Evolutionary conservation across 2,888 invertebrate species (phyloP).

Genomic region (Limulus polyphemus): DNA sequence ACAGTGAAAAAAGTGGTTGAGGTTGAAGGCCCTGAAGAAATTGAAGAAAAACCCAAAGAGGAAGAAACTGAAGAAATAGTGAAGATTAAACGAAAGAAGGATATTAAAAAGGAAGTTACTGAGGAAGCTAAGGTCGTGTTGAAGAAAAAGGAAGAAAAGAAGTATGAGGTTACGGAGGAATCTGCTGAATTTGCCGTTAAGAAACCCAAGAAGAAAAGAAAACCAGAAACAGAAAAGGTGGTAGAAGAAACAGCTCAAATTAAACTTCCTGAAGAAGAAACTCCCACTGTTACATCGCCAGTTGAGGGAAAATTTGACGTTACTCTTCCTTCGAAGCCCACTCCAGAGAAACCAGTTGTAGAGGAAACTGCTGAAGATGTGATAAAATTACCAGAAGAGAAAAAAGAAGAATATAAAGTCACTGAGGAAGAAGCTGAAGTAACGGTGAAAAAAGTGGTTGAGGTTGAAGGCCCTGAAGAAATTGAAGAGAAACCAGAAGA

Average conservation of each 20-base stretch:
- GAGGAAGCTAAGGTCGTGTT: conserved; percentile 1
- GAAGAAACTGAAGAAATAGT: conserved; percentile 2
- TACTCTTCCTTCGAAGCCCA: conserved; percentile 28
- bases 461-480: conserved; percentile 1
- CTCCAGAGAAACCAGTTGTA: conserved; percentile 22
- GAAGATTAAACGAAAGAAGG: not conserved
- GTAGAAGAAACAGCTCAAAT: conserved; percentile 1
- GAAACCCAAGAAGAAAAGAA: conserved; percentile 7
- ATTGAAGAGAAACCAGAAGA: conserved; percentile 7
- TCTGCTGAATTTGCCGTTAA: conserved; percentile 7
- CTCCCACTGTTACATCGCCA: conserved; percentile 30
- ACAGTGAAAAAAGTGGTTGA: conserved; percentile 13
- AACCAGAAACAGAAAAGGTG: not conserved
- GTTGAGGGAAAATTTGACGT: conserved; percentile 21
- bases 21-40: conserved; percentile 7
- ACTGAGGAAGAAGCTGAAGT: conserved; percentile 21
- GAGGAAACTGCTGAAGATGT: conserved; percentile 5
- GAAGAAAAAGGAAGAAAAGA: not conserved
- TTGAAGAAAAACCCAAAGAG: conserved; percentile 11
- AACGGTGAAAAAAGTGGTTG: conserved; percentile 14
- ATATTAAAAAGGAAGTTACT: not conserved
- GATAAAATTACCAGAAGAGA: conserved; percentile 7
- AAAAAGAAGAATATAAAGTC: conserved; percentile 7
- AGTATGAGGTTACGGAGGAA: conserved; percentile 6
- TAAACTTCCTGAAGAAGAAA: not conserved